A percentile compares a stretch with the other conserved stretches of the same genome.
phyloP scores from a whole-genome alignment of 2,888 invertebrate species.

The Drepana falcataria region DNA sequence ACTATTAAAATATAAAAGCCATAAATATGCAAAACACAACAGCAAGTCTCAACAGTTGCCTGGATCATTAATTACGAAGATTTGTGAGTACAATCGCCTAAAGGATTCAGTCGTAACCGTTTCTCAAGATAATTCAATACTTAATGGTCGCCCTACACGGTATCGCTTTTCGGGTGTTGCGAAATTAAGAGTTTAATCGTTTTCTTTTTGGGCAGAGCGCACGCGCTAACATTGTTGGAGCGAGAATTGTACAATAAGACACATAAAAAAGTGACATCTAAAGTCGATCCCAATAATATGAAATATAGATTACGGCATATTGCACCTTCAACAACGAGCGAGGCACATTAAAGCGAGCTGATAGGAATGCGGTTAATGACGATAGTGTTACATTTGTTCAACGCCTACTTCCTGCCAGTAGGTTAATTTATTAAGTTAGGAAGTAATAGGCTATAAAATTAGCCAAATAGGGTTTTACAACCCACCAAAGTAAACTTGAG shows the following conservation, averaged over 20 bases:
- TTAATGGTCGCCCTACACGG: conserved; percentile 49
- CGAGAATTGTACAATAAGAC: conserved; percentile 42
- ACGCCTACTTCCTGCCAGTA: not conserved
- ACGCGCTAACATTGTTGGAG: conserved; percentile 36
- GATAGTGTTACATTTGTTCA: not conserved
- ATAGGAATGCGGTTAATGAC: conserved; percentile 7
- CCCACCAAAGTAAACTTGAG: not conserved
- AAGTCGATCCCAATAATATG: conserved; percentile 12
- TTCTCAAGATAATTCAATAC: conserved; percentile 37
- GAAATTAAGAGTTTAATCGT: conserved; percentile 50
- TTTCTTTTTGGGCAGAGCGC: conserved; percentile 37
- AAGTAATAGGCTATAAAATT: not conserved
- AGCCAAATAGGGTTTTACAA: not conserved
- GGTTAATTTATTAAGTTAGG: not conserved
- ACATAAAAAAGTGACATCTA: conserved; percentile 29
- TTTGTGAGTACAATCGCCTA: conserved; percentile 22
- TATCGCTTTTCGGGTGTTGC: conserved; percentile 49
- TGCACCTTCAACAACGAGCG: conserved; percentile 5
- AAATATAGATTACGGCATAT: too few relatives aligned
- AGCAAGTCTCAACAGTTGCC: conserved; percentile 24
- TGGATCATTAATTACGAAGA: conserved; percentile 31
- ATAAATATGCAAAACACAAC: conserved; percentile 7
- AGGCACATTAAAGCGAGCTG: conserved; percentile 13
- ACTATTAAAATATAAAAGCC: conserved; percentile 8
- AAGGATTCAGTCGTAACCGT: conserved; percentile 30